These are phyloP conservation scores for Numenius arquata DNA, from an alignment of 2,113 vertebrate genomes.

Conservation along the genomic window DNA sequence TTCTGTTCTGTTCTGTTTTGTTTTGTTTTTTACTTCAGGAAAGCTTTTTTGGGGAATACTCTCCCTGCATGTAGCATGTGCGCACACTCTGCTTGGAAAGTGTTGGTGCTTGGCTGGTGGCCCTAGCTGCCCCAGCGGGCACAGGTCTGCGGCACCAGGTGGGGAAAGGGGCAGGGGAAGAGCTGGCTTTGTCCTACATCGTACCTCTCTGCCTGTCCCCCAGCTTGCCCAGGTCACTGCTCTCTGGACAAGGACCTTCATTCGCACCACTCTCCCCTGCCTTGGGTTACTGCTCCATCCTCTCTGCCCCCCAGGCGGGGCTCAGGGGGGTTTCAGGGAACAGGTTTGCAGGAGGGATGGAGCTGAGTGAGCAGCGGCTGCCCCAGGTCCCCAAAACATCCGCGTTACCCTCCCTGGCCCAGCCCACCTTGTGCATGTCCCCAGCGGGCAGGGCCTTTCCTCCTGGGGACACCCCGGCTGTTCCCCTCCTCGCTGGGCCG, in stretches of 20 bases:
- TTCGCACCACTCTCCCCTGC: not conserved
- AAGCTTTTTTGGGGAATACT: not conserved
- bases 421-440: not conserved
- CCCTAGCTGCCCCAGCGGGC: not conserved
- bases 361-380: not conserved
- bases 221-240: not conserved
- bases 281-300: not conserved
- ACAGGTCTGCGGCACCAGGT: no score
- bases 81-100: not conserved
- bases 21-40: not conserved
- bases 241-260: not conserved
- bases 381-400: not conserved
- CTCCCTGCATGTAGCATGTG: constrained; percentile 17
- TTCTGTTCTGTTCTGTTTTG: not conserved
- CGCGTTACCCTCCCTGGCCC: not conserved
- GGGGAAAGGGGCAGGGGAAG: not conserved
- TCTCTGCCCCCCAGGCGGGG: not conserved
- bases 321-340: not conserved
- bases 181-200: not conserved
- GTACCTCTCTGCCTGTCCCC: not conserved
- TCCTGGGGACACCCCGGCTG: not conserved
- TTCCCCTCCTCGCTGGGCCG: not conserved
- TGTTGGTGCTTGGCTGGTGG: not conserved
- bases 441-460: not conserved
- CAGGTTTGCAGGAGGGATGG: not conserved